phyloP scores from a whole-genome alignment of 2,113 vertebrate genomes.

The Agapornis roseicollis region DNA sequence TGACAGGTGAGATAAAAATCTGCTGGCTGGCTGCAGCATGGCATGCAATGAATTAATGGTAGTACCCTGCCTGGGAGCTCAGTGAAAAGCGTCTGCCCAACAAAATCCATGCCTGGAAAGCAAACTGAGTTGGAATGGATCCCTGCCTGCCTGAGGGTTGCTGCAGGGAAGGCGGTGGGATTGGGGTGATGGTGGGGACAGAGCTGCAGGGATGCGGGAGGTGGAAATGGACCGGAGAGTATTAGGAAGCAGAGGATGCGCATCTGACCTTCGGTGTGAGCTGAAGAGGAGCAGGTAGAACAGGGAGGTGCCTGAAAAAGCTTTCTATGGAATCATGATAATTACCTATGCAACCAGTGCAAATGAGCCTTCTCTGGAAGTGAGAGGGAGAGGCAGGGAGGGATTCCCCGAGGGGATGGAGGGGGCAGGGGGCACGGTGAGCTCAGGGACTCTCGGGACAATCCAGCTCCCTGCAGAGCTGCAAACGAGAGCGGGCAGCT shows the following conservation, averaged over 20 bases:
- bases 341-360: background rate
- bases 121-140: background rate
- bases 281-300: background rate
- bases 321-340: background rate
- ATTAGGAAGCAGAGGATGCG: background rate
- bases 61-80: background rate
- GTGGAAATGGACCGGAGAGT: background rate
- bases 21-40: background rate
- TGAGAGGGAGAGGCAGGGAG: background rate
- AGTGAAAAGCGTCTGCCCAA: background rate
- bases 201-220: background rate
- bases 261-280: background rate
- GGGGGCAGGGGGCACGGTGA: background rate
- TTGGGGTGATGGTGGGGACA: background rate
- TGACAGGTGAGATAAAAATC: background rate
- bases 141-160: background rate
- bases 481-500: background rate
- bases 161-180: accelerated
- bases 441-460: accelerated
- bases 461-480: background rate
- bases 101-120: background rate
- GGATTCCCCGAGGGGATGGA: accelerated
- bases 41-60: background rate
- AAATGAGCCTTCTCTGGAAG: accelerated
- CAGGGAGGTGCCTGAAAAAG: background rate